Base-by-base conservation (phyloP, 2,113 vertebrate genomes). In the Eurystomus gularis region DNA sequence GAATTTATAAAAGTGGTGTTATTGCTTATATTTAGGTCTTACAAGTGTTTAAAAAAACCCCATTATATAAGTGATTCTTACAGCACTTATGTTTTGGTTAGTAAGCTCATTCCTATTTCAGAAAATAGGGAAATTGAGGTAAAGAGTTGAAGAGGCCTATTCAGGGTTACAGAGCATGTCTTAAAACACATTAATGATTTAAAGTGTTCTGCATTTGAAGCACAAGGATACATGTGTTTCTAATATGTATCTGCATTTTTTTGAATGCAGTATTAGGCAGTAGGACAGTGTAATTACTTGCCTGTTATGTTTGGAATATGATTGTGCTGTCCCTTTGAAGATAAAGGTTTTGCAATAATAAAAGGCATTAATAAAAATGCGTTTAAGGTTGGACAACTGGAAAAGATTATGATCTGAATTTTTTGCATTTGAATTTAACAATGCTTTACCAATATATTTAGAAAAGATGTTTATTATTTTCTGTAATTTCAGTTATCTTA, bases 401-500 rank as follows among this genome's bases (percentile, higher is more conserved):
- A 68, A 77, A 62, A 94, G 85, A 66, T 57, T 37, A 37, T 76
- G 9, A 29, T 81, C 55, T 54, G 35, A 42, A 37, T 6, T 39
- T 58, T 55, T 81, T 89, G 31, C 29, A 23, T 66, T 88, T 78
- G 17, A 78, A 75, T 81, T 72, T 64, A 69, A 64, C 25, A 55
- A 13, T 51, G 58, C 3, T 69, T 83, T 93, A 19, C 40, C 21
- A 3, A 3, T 70, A 64, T 82, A 89, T 91, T 87, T 71, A 55
- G 60, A 66, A 80, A 77, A 95, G 28, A 18, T 77, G 3, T 44
- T 89, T 35, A 62, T 84, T 91, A 31, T 96, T 91, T 91, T 96
- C 73, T 97, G 79, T 91, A 65, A 62, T 97, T 98, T 88, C 97
- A 99, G 99, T 96, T 99, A 99, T 82, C 98, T 99, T 66, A 99